Percentiles rank a stretch among this genome's conserved stretches.
phyloP scores from a whole-genome alignment of 2,797 vertebrate genomes.

The Austrolebias charrua region DNA sequence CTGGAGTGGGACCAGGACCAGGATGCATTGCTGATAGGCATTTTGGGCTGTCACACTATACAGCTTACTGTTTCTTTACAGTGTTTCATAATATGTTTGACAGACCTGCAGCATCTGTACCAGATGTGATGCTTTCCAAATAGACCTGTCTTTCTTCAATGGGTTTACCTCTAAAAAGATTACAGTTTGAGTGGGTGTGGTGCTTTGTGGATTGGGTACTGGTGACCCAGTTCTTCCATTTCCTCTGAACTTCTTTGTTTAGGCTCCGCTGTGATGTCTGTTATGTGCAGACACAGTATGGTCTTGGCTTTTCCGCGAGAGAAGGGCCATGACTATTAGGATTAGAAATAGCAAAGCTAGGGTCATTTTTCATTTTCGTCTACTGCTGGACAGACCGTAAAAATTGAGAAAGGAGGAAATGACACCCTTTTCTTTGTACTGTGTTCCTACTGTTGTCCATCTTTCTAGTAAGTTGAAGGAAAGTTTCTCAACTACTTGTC shows the following conservation, averaged over 20 bases:
- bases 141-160: background rate
- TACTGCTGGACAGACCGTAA: background rate
- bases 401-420: slow-evolving; percentile 11
- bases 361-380: too few relatives aligned
- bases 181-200: background rate
- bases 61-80: background rate
- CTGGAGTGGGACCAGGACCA: background rate
- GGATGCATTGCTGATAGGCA: slow-evolving; percentile 15
- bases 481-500: slow-evolving; percentile 21
- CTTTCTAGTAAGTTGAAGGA: slow-evolving; percentile 35
- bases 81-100: slow-evolving; percentile 2
- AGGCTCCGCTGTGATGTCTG: background rate
- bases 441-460: slow-evolving; percentile 26
- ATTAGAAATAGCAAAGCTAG: background rate
- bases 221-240: background rate
- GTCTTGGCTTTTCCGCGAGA: background rate
- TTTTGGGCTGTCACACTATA: slow-evolving; percentile 2
- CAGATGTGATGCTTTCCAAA: slow-evolving; percentile 1
- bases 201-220: slow-evolving; percentile 2
- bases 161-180: background rate
- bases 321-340: background rate
- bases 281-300: slow-evolving; percentile 2
- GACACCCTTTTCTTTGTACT: background rate
- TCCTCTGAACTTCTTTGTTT: background rate
- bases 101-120: slow-evolving; percentile 8